A percentile compares a stretch with the other conserved stretches of the same genome.
These are phyloP conservation scores for Enteromius trimaculatus DNA, from an alignment of 2,797 vertebrate species.

Conservation along the genomic window DNA sequence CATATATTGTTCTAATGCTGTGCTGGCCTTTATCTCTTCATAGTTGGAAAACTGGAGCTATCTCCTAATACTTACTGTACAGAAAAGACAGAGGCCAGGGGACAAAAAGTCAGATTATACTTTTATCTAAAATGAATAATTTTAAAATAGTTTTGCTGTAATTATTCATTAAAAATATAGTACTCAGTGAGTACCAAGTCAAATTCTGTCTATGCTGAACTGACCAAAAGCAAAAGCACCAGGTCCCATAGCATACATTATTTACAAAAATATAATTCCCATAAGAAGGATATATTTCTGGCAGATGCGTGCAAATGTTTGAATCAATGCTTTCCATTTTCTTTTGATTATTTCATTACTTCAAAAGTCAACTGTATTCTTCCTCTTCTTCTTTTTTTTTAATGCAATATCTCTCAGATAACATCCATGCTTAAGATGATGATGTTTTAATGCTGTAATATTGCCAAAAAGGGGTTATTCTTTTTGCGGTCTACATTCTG, in stretches of 20 bases:
- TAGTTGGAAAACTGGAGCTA: neutral
- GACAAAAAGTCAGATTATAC: neutral
- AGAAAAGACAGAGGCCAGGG: neutral
- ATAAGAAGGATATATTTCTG: neutral
- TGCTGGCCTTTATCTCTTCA: neutral
- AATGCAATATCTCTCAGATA: neutral
- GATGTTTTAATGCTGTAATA: neutral
- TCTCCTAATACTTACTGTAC: neutral
- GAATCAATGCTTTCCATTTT: slow-evolving; percentile 3
- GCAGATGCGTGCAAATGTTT: neutral
- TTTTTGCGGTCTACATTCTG: neutral
- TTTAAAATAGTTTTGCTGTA: slow-evolving; percentile 16
- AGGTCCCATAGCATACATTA: neutral
- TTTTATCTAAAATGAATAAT: slow-evolving; percentile 15
- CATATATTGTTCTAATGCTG: neutral
- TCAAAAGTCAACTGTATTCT: neutral
- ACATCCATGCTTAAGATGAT: slow-evolving; percentile 5
- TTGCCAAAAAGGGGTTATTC: neutral
- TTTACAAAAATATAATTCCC: neutral
- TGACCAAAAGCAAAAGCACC: neutral
- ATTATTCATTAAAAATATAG: neutral
- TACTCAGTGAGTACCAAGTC: neutral
- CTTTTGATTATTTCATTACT: slow-evolving; percentile 1
- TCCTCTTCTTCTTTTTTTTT: neutral
- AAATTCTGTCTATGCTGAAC: neutral